These are phyloP conservation scores for Pseudomyrmex concolor DNA, from an alignment of 1,140 invertebrate species.

Conservation along the genomic window DNA sequence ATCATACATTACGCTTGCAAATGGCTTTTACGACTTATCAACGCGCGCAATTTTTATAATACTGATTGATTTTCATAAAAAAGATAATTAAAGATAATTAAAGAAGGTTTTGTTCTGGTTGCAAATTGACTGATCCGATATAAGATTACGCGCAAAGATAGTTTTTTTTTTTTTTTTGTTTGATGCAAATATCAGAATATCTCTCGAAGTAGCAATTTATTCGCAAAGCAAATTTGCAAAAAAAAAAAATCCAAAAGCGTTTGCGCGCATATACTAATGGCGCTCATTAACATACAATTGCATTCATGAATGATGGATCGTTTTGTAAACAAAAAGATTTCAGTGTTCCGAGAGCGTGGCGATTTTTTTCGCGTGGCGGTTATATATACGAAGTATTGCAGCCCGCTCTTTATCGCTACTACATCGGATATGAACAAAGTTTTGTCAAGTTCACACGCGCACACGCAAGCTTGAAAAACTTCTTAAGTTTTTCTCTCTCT, in stretches of 20 bases:
- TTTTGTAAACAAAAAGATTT: constrained; percentile 15
- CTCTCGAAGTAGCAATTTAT: constrained; percentile 8
- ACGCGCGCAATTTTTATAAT: background rate
- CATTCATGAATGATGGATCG: constrained; percentile 6
- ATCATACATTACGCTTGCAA: background rate
- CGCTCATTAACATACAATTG: constrained; percentile 11
- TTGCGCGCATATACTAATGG: background rate
- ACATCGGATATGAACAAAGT: constrained; percentile 66
- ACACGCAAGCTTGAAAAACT: constrained; percentile 36
- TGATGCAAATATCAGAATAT: background rate
- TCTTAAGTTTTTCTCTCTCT: no score
- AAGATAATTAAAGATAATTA: no score
- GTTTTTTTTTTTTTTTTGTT: background rate
- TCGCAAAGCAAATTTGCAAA: background rate
- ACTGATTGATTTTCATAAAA: background rate
- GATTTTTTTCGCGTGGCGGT: constrained; percentile 47
- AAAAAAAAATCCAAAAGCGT: background rate
- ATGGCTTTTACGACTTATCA: background rate
- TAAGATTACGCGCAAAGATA: background rate
- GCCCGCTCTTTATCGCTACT: constrained; percentile 47
- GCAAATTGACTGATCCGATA: no score
- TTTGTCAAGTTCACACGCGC: constrained; percentile 12
- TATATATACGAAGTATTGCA: constrained; percentile 34
- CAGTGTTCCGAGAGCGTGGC: constrained; percentile 25
- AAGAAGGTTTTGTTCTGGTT: no score